These are phyloP conservation scores for Zaprionus capensis DNA, from an alignment of 1,140 invertebrate genomes.

Conservation along the genomic window DNA sequence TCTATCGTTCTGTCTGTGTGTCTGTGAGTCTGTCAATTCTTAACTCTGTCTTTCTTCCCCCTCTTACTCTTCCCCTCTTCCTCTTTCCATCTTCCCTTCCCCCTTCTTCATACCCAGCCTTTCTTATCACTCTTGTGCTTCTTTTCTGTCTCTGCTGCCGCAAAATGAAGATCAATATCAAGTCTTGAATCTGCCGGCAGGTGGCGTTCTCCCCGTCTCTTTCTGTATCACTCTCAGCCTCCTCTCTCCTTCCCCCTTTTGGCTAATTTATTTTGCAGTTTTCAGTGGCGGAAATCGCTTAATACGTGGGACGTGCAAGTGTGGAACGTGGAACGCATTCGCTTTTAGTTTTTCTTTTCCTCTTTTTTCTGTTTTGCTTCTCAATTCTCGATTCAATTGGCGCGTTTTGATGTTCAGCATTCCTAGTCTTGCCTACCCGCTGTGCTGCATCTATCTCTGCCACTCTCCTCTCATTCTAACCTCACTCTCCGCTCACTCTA, in stretches of 20 bases:
- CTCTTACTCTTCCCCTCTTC: conserved; percentile 47
- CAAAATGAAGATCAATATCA: conserved; percentile 79
- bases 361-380: conserved; percentile 17
- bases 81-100: too few relatives aligned
- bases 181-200: conserved; percentile 37
- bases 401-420: conserved; percentile 50
- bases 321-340: conserved; percentile 33
- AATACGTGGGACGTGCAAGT: conserved; percentile 57
- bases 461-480: not conserved
- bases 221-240: not conserved
- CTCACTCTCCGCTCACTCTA: not conserved
- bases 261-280: conserved; percentile 69
- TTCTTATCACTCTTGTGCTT: conserved; percentile 42
- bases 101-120: conserved; percentile 32
- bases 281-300: conserved; percentile 58
- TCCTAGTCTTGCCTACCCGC: conserved; percentile 28
- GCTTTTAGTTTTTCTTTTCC: conserved; percentile 36
- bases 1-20: conserved; percentile 23
- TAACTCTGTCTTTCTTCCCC: not conserved
- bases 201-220: conserved; percentile 48
- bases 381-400: conserved; percentile 47
- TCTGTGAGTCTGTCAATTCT: not conserved
- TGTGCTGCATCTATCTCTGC: not conserved
- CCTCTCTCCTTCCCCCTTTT: not conserved
- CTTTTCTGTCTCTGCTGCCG: conserved; percentile 32